Percentiles rank a stretch among this genome's conserved stretches.
Conservation (phyloP, 2,888 invertebrate genomes). For the Ophioninae sp. region DNA sequence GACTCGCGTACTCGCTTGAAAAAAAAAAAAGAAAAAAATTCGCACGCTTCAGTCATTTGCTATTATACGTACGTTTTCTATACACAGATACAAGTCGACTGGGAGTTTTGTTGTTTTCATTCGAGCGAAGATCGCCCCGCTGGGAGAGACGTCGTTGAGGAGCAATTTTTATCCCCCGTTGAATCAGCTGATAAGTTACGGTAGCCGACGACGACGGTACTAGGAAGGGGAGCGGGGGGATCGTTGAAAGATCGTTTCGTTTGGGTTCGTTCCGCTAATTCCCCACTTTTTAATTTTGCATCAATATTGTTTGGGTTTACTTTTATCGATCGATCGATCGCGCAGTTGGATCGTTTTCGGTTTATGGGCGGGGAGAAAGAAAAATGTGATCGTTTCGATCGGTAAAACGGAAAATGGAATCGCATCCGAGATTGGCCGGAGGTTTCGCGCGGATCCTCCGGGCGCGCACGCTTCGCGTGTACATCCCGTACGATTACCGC, state of each 20-base stretch:
- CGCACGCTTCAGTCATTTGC: not conserved
- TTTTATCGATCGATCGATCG: not conserved
- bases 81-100: not conserved
- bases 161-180: not conserved
- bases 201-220: too few relatives aligned
- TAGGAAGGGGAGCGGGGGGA: too few relatives aligned
- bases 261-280: too few relatives aligned
- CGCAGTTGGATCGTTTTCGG: not conserved
- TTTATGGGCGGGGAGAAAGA: not conserved
- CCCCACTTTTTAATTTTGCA: too few relatives aligned
- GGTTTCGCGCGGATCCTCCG: not conserved
- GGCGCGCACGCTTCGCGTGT: conserved; percentile 7
- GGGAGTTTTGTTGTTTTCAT: too few relatives aligned
- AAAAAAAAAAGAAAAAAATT: not conserved
- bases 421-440: not conserved
- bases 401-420: not conserved
- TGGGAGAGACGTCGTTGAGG: not conserved
- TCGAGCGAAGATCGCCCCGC: too few relatives aligned
- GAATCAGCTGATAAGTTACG: too few relatives aligned
- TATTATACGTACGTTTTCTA: not conserved
- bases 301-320: not conserved
- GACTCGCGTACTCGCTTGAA: not conserved
- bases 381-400: not conserved
- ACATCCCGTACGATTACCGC: conserved; percentile 2
- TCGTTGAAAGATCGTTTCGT: too few relatives aligned